Evolutionary conservation across 2,113 vertebrate species (phyloP).

Genomic region (Choloepus hoffmanni): DNA sequence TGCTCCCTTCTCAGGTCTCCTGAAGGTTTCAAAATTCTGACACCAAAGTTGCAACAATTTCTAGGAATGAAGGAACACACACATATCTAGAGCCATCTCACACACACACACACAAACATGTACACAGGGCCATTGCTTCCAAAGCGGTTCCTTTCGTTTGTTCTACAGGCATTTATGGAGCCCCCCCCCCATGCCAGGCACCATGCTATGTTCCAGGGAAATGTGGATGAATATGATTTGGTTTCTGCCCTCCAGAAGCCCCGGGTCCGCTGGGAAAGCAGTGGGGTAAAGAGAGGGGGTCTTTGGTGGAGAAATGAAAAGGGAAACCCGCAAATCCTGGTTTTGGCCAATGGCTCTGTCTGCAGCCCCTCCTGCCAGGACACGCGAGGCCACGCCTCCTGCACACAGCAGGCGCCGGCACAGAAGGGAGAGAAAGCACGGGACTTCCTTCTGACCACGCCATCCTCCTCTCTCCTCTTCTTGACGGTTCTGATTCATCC

Average conservation of each 20-base stretch:
- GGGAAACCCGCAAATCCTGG: background rate
- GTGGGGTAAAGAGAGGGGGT: background rate
- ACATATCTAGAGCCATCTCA: too few species aligned
- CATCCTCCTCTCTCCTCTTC: background rate
- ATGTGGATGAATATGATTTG: background rate
- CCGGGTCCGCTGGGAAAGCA: background rate
- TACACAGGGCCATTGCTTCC: background rate
- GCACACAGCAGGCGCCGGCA: background rate
- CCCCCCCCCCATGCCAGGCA: background rate
- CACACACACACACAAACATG: too few species aligned
- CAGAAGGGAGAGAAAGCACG: background rate
- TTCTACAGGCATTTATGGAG: background rate
- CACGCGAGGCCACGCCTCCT: background rate
- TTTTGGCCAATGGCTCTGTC: background rate
- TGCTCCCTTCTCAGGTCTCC: too few species aligned
- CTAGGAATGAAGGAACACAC: background rate
- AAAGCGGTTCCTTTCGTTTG: conserved; percentile 55
- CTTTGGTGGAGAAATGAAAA: background rate
- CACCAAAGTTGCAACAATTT: background rate
- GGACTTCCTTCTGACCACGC: background rate
- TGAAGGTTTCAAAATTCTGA: background rate
- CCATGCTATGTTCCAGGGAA: background rate
- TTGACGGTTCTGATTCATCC: conserved; percentile 19
- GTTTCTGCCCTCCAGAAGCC: background rate
- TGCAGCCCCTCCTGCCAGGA: background rate